Evolutionary conservation across 2,888 invertebrate species (phyloP).

Genomic region (Ceramica pisi): DNA sequence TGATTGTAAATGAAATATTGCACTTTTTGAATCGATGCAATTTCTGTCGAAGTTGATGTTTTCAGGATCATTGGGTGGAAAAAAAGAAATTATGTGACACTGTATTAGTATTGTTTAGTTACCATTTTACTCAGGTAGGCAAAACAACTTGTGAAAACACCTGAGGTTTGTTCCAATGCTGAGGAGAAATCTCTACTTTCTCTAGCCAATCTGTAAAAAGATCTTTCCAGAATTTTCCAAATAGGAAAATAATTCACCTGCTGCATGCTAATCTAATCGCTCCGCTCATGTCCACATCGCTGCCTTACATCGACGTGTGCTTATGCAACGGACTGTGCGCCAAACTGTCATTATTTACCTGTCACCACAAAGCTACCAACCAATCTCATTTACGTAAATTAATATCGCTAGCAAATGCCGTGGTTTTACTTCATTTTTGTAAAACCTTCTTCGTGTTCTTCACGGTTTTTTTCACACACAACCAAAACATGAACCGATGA

Average conservation of each 20-base stretch:
- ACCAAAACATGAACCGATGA: too few species aligned
- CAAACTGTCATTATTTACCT: slow-evolving; percentile 34
- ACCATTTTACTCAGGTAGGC: too few species aligned
- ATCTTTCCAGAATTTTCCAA: too few species aligned
- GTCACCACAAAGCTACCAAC: slow-evolving; percentile 32
- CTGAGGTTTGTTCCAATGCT: too few species aligned
- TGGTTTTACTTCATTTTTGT: not conserved
- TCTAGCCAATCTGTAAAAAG: too few species aligned
- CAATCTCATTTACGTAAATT: slow-evolving; percentile 13
- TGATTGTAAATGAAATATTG: not conserved
- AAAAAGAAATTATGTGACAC: too few species aligned
- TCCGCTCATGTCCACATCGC: not conserved
- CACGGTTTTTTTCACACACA: too few species aligned
- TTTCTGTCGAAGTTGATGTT: not conserved
- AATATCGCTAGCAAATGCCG: not conserved
- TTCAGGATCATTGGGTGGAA: too few species aligned
- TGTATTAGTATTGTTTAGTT: too few species aligned
- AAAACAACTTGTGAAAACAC: too few species aligned
- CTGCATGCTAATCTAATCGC: slow-evolving; percentile 9
- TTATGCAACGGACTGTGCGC: slow-evolving; percentile 11
- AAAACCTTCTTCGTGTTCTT: not conserved
- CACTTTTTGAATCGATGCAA: not conserved
- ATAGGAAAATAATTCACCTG: too few species aligned
- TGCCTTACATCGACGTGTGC: slow-evolving; percentile 14
- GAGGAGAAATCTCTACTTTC: too few species aligned